Evolutionary conservation across 2,888 invertebrate species (phyloP).

Genomic region (Taenaris catops): DNA sequence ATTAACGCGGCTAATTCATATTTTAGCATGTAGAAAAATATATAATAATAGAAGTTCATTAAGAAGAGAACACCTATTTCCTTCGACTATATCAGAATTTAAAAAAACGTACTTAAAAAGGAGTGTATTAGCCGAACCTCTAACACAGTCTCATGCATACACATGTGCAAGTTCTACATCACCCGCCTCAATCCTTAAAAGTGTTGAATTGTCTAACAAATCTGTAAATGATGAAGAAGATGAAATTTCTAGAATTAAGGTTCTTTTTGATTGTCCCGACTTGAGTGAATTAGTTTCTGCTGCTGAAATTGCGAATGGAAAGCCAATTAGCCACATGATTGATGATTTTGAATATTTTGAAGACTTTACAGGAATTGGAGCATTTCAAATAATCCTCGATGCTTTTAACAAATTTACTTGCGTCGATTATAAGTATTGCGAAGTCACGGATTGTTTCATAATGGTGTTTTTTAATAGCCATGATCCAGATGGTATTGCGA

Average conservation of each 20-base stretch:
- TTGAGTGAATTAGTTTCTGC: conserved; percentile 63
- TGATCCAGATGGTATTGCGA: conserved; percentile 52
- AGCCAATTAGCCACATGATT: conserved; percentile 49
- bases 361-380: conserved; percentile 47
- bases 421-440: conserved; percentile 67
- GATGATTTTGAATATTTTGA: conserved; percentile 66
- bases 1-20: conserved; percentile 52
- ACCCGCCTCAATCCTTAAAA: conserved; percentile 45
- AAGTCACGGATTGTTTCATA: conserved; percentile 59
- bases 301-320: conserved; percentile 52
- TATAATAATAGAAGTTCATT: conserved; percentile 63
- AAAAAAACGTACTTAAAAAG: conserved; percentile 63
- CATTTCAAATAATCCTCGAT: conserved; percentile 53
- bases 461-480: conserved; percentile 67
- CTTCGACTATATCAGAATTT: conserved; percentile 48
- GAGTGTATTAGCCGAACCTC: conserved; percentile 54
- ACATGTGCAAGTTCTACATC: conserved; percentile 31
- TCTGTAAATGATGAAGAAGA: conserved; percentile 29
- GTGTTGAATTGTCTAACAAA: conserved; percentile 33
- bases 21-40: conserved; percentile 59
- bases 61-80: conserved; percentile 40
- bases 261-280: conserved; percentile 62
- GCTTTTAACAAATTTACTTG: conserved; percentile 61
- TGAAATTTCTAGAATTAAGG: conserved; percentile 38
- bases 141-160: conserved; percentile 37